phyloP scores from a whole-genome alignment of 1,140 invertebrate species.

The Drosophila carrolli region DNA sequence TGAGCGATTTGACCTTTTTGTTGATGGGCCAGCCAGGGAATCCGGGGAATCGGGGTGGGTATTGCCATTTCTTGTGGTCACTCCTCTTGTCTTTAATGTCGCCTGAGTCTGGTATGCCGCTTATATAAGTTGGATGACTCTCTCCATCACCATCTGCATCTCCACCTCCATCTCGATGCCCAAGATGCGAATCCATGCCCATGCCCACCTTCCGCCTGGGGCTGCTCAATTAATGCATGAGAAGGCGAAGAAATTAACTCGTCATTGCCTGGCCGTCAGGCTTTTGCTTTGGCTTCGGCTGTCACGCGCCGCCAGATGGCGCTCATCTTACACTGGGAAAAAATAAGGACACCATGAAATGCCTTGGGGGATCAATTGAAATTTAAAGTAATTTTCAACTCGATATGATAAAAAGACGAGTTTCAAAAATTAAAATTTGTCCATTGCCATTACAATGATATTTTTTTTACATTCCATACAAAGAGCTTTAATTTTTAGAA shows the following conservation, averaged over 20 bases:
- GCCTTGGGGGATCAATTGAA: no score
- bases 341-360: background rate
- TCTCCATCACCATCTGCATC: background rate
- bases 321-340: slow-evolving; percentile 60
- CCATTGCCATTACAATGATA: no score
- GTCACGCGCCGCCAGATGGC: slow-evolving; percentile 72
- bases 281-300: slow-evolving; percentile 44
- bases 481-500: no score
- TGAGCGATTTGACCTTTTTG: slow-evolving; percentile 58
- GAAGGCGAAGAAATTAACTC: slow-evolving; percentile 78
- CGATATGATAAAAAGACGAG: no score
- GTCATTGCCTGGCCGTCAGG: slow-evolving; percentile 69
- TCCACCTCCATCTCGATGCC: slow-evolving; percentile 13
- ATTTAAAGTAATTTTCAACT: background rate
- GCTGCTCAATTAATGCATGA: slow-evolving; percentile 70
- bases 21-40: slow-evolving; percentile 25
- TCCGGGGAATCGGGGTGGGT: background rate
- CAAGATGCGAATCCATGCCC: slow-evolving; percentile 26
- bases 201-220: slow-evolving; percentile 31
- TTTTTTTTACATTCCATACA: no score
- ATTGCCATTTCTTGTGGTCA: slow-evolving; percentile 73
- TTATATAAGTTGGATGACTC: slow-evolving; percentile 63
- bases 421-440: no score
- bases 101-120: slow-evolving; percentile 48
- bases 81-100: slow-evolving; percentile 77